These are phyloP conservation scores for Cephus nigrinus DNA, from an alignment of 2,888 invertebrate genomes.

Conservation along the genomic window DNA sequence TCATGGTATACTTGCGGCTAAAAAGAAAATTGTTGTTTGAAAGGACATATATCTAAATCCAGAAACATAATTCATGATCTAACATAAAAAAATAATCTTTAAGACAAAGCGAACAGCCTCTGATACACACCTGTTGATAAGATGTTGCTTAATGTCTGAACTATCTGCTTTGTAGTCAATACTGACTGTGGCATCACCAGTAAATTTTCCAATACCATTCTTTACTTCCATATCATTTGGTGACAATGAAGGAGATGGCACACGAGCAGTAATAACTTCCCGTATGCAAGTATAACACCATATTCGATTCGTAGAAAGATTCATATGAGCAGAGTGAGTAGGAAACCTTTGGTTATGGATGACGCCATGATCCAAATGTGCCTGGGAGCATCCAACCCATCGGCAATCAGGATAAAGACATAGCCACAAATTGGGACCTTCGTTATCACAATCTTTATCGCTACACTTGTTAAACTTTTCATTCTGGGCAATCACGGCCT, in stretches of 20 bases:
- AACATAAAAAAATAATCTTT: background rate
- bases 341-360: slow-evolving; percentile 79
- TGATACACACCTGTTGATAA: slow-evolving; percentile 39
- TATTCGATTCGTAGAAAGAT: slow-evolving; percentile 83
- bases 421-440: slow-evolving; percentile 87
- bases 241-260: slow-evolving; percentile 48
- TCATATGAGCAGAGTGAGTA: slow-evolving; percentile 84
- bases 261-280: slow-evolving; percentile 72
- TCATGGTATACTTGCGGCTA: background rate
- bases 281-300: slow-evolving; percentile 91
- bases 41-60: background rate
- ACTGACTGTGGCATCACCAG: slow-evolving; percentile 47
- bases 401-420: slow-evolving; percentile 84
- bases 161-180: slow-evolving; percentile 46
- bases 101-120: background rate
- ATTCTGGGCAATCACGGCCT: slow-evolving; percentile 50
- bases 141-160: slow-evolving; percentile 25
- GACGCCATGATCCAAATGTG: slow-evolving; percentile 85
- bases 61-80: background rate
- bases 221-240: slow-evolving; percentile 52
- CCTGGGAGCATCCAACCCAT: slow-evolving; percentile 86
- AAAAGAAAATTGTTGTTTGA: background rate
- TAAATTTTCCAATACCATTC: slow-evolving; percentile 37
- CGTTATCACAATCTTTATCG: slow-evolving; percentile 78
- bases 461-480: slow-evolving; percentile 70